Evolutionary conservation across 2,888 invertebrate species (phyloP), one percentile per base, ranked within the genome.

Genomic region (Cacoxenus indagator): DNA sequence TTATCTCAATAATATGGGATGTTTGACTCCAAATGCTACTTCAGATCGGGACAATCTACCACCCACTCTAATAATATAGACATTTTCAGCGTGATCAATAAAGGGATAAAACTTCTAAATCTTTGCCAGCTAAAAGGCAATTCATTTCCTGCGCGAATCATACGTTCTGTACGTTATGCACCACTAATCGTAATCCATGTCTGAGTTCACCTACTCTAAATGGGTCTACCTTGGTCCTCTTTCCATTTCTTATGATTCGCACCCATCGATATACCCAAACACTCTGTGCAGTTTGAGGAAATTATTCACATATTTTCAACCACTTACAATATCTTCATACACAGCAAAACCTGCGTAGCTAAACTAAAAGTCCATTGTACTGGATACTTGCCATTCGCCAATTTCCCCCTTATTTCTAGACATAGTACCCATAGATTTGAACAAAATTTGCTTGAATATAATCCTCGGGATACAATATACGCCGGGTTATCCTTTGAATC

Each of bases 401-500:
- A 1, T 9, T 9, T 64, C 27, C 67, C 70, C 64, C 17, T 67
- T 24, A 8, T 65, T 59, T 65, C n/a, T n/a, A n/a, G n/a, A n/a
- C n/a, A n/a, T n/a, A n/a, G n/a, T n/a, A n/a, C n/a, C n/a, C n/a
- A n/a, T n/a, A n/a, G n/a, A n/a, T n/a, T n/a, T n/a, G n/a, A n/a
- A n/a, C n/a, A n/a, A n/a, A n/a, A n/a, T n/a, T n/a, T n/a, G n/a
- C n/a, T n/a, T n/a, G n/a, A n/a, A n/a, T n/a, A n/a, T n/a, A n/a
- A n/a, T n/a, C n/a, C n/a, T 0, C 67, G n/a, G 1, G 65, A 67
- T 0, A 70, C 46, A 3, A 73, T 62, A 54, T 71, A 69, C 5
- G 68, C 71, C 4, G 70, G 71, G n/a, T 70, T 73, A 0, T 5
- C 17, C 29, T 65, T 64, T 1, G 65, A 51, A 17, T 43, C 45